Evolutionary conservation across 2,113 vertebrate species (phyloP).

Genomic region (Mustela nigripes): DNA sequence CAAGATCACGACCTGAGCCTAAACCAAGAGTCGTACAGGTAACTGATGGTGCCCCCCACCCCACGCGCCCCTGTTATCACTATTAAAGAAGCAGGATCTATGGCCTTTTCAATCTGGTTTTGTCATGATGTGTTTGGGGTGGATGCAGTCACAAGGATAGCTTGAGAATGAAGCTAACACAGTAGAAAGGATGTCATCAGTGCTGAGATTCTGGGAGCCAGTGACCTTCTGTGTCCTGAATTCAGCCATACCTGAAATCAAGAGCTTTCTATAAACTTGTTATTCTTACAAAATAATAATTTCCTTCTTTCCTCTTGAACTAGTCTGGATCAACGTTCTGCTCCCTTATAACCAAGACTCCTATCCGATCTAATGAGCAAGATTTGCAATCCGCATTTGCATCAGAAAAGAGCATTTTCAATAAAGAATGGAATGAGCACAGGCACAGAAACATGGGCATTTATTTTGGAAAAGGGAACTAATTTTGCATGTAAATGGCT

Average conservation of each 20-base stretch:
- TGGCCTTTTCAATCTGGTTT: not conserved
- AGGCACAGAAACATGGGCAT: not conserved
- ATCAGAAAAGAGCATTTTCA: not conserved
- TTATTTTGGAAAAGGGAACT: not conserved
- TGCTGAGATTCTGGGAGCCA: not conserved
- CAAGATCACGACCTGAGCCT: not conserved
- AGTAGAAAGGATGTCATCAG: not conserved
- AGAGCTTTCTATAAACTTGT: no score
- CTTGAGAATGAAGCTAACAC: not conserved
- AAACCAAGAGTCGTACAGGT: not conserved
- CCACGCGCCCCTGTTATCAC: not conserved
- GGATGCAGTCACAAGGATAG: not conserved
- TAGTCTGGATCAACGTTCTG: not conserved
- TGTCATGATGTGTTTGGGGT: not conserved
- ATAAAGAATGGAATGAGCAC: not conserved
- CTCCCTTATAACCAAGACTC: not conserved
- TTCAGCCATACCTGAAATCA: not conserved
- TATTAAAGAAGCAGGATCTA: not conserved
- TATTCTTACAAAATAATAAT: not conserved
- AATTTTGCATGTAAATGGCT: not conserved
- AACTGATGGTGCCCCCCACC: not conserved
- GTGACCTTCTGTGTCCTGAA: not conserved
- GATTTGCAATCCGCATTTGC: not conserved
- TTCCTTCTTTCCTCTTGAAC: not conserved
- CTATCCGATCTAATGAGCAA: not conserved